phyloP scores from a whole-genome alignment of 2,888 invertebrate species.

The Thalpophila matura region DNA sequence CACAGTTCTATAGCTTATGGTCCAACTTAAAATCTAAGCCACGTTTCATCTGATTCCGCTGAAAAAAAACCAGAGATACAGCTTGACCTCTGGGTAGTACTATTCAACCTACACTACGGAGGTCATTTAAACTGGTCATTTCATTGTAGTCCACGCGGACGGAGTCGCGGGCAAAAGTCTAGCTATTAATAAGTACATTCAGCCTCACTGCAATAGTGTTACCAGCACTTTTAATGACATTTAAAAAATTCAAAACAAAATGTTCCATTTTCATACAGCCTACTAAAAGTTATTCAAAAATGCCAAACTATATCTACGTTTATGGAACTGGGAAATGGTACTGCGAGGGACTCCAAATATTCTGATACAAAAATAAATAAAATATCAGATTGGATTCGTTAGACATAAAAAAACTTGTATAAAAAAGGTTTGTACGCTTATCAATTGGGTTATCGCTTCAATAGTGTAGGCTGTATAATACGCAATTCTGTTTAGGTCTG shows the following conservation, averaged over 20 bases:
- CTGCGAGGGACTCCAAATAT: conserved; percentile 31
- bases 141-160: too few relatives aligned
- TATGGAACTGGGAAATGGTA: conserved; percentile 12
- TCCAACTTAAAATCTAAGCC: too few relatives aligned
- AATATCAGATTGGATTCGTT: conserved; percentile 47
- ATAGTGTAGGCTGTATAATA: conserved; percentile 12
- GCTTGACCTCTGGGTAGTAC: too few relatives aligned
- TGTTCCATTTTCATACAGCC: conserved; percentile 31
- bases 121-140: too few relatives aligned
- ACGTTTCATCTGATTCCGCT: too few relatives aligned
- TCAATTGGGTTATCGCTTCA: conserved; percentile 34
- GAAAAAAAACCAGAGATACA: too few relatives aligned
- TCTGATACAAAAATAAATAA: conserved; percentile 44
- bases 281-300: conserved; percentile 26
- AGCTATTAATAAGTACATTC: conserved; percentile 33
- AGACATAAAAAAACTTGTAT: conserved; percentile 30
- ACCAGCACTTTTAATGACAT: conserved; percentile 32
- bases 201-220: neutral
- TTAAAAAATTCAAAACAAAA: conserved; percentile 53
- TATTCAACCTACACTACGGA: too few relatives aligned
- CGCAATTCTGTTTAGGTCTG: conserved; percentile 4
- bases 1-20: too few relatives aligned
- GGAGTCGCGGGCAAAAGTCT: too few relatives aligned
- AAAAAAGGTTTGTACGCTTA: conserved; percentile 25
- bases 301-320: neutral